phyloP scores from a whole-genome alignment of 2,797 vertebrate species.

The Setipinna tenuifilis region DNA sequence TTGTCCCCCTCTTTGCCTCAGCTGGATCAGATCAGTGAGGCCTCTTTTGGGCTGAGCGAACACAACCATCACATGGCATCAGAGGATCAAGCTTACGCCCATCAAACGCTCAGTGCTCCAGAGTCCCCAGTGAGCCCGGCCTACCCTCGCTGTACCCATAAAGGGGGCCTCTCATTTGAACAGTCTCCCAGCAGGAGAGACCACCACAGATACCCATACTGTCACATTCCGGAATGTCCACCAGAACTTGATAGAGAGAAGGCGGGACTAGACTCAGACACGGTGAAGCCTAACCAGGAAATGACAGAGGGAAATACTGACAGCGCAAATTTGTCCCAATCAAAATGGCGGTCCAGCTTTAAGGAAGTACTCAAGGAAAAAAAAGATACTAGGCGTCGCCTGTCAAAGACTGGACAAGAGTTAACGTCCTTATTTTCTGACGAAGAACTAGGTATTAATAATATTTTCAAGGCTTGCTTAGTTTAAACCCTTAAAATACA shows the following conservation, averaged over 20 bases:
- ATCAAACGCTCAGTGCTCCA: constrained; percentile 57
- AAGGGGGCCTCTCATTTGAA: constrained; percentile 60
- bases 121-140: constrained; percentile 61
- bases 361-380: constrained; percentile 91
- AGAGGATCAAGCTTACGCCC: constrained; percentile 57
- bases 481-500: neutral
- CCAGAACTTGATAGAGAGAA: constrained; percentile 42
- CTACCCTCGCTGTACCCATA: constrained; percentile 60
- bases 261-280: constrained; percentile 37
- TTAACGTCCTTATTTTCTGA: constrained; percentile 80
- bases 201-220: constrained; percentile 53
- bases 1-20: constrained; percentile 2
- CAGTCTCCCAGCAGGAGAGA: constrained; percentile 55
- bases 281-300: constrained; percentile 32
- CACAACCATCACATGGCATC: constrained; percentile 55
- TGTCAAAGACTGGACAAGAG: constrained; percentile 82
- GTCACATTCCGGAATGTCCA: constrained; percentile 51
- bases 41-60: constrained; percentile 59
- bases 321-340: constrained; percentile 59
- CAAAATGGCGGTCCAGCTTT: constrained; percentile 91
- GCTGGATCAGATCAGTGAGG: constrained; percentile 59
- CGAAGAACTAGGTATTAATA: constrained; percentile 80
- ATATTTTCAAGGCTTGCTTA: neutral
- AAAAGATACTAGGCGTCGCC: constrained; percentile 81
- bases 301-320: constrained; percentile 38